Evolutionary conservation across 2,113 vertebrate genomes (phyloP).

Genomic region (Anoplopoma fimbria): DNA sequence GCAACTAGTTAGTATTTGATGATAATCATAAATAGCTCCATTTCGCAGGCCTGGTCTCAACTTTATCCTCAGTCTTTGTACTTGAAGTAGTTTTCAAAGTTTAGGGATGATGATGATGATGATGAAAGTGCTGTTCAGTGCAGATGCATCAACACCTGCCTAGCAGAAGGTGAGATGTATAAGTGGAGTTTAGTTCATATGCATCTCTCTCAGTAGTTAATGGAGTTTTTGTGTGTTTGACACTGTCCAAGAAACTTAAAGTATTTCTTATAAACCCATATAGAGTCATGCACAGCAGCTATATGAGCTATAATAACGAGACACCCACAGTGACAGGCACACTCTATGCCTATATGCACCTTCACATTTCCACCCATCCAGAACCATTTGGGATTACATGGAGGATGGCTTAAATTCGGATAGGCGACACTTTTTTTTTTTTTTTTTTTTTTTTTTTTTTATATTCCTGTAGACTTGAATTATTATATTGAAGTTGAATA

Average conservation of each 20-base stretch:
- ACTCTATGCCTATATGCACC: constrained; percentile 78
- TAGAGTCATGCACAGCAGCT: constrained; percentile 24
- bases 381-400: constrained; percentile 94
- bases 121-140: neutral
- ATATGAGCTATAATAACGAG: constrained; percentile 51
- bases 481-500: constrained; percentile 99
- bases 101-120: too few species aligned
- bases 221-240: constrained; percentile 17
- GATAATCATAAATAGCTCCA: constrained; percentile 23
- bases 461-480: constrained; percentile 95
- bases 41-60: constrained; percentile 20
- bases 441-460: constrained; percentile 82
- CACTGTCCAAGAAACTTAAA: constrained; percentile 39
- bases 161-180: constrained; percentile 5
- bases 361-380: constrained; percentile 89
- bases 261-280: constrained; percentile 7
- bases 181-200: neutral
- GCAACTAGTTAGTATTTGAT: constrained; percentile 14
- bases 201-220: neutral
- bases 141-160: neutral
- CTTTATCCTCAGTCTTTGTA: constrained; percentile 4
- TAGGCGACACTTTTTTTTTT: constrained; percentile 84
- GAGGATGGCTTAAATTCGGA: constrained; percentile 93
- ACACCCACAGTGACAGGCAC: constrained; percentile 86
- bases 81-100: constrained; percentile 33